Evolutionary conservation across 2,888 invertebrate genomes (phyloP), one percentile per base, ranked within the genome.

Genomic region (Clivina fossor): DNA sequence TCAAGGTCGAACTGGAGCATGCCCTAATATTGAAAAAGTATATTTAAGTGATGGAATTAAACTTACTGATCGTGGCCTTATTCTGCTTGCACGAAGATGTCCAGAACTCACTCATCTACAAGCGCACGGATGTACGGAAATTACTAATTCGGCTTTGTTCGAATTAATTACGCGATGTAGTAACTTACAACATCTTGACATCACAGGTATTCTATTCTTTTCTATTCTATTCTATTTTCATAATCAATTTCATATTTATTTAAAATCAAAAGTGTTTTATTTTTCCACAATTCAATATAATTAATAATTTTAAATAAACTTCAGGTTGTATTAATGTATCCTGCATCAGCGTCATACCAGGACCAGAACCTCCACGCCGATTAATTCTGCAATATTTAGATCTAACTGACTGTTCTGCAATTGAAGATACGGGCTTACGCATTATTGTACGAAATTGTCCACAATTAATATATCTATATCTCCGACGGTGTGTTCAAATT

Each of bases 381-480:
- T 80, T 93, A 9, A 83, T 88, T 37, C 78, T 94, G 37, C 92
- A 93, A 71, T 90, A 90, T 72, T 79, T 95, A 62, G 94, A 95
- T 76, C 80, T 95, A 65, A 93, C 93, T 3, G 94, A 95, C 73
- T 95, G 95, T 69, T 82, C 84, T 56, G 82, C 84, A 13, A 80
- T 95, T 33, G 88, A 91, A 59, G 94, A 95, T 72, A 82, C 85
- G 19, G 92, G 93, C 1, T 80, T 95, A 9, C 84, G 88, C 64
- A 82, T 89, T 37, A 83, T 93, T 46, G 87, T 94, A 7, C 84
- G 89, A 61, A 90, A 90, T 65, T 94, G 93, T 72, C 90, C 93
- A 0, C 88, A 92, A 64, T 78, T 95, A 59, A 85, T 86, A 63
- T 92, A 90, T 74, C 79, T 95, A 43, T 95, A 93, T 74, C 79